Evolutionary conservation across 2,888 invertebrate species (phyloP), one percentile per base, ranked within the genome.

Genomic region (Pseudanteris insignis): DNA sequence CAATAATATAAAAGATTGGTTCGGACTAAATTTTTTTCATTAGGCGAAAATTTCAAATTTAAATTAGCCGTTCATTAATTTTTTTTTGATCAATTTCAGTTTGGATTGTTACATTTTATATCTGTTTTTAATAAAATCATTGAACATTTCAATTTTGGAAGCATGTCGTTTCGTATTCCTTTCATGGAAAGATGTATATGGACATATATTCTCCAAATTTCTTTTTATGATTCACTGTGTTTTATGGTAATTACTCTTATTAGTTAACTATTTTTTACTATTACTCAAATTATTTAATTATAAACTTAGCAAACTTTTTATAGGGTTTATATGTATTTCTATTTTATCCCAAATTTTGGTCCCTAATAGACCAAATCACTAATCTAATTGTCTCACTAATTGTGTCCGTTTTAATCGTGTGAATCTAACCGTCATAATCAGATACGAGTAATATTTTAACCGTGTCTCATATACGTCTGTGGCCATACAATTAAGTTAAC

Each of bases 341-440:
- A 70, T 10, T 72, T 72, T 28, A 70, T 72, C 33, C 75, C 76
- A 34, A 68, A 64, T 48, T 66, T 55, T n/a, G n/a, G n/a, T n/a
- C n/a, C n/a, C n/a, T n/a, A n/a, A n/a, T n/a, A n/a, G n/a, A n/a
- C n/a, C n/a, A n/a, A n/a, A n/a, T n/a, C n/a, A n/a, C n/a, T n/a
- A n/a, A n/a, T n/a, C n/a, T n/a, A n/a, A n/a, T n/a, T n/a, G n/a
- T n/a, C n/a, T n/a, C n/a, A n/a, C n/a, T n/a, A n/a, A n/a, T n/a
- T n/a, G n/a, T n/a, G n/a, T n/a, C n/a, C n/a, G n/a, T n/a, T n/a
- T n/a, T n/a, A n/a, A n/a, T n/a, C n/a, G n/a, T n/a, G n/a, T n/a
- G n/a, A n/a, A n/a, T n/a, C n/a, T n/a, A n/a, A n/a, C n/a, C n/a
- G n/a, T n/a, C n/a, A n/a, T n/a, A n/a, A n/a, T n/a, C n/a, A n/a